Evolutionary conservation across 2,797 vertebrate genomes (phyloP), one percentile per base, ranked within the genome.

Genomic region (Amniataba percoides): DNA sequence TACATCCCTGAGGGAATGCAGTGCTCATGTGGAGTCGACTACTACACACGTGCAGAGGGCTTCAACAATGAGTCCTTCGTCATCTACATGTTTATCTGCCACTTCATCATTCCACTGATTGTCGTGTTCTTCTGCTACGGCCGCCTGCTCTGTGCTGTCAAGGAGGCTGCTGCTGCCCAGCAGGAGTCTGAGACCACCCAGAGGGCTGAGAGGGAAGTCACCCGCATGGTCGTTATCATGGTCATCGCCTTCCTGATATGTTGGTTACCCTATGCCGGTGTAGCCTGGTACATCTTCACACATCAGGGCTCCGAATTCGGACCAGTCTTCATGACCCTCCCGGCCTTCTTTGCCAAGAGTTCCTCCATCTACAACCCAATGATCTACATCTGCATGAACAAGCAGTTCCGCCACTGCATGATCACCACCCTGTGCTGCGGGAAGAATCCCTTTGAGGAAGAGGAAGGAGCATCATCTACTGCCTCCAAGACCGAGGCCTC

Each of bases 391-490:
- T 94, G 96, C 87, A 93, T 99, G 97, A 99, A 99, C 93, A 99
- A 97, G 94, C 98, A 99, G 97, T 99, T 99, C 96, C 97, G 98
- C 80, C 91, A 96, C 94, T 99, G 98, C 96, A 99, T 99, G 98
- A 92, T 99, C 92, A 99, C 97, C 80, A 99, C 98, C 25, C 84
- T 99, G 78, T 99, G 97, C 95, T 99, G 98, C 0, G 98, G 98
- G 69, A 99, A 98, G 96, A 99, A 97, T 85, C 97, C 96, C 1
- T 95, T 99, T 58, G 97, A 95, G 16, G 98, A 98, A 0, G 98
- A 99, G 0, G 98, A 98, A 43, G 95, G 95, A 0, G 97, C 96
- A 11, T 96, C 95, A 82, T 88, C 93, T 43, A 95, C 95, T 0
- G 94, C 96, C 80, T 95, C 95, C 84, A 99, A 98, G 95, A 99